Evolutionary conservation across 2,797 vertebrate species (phyloP).

Genomic region (Siniperca undulata): DNA sequence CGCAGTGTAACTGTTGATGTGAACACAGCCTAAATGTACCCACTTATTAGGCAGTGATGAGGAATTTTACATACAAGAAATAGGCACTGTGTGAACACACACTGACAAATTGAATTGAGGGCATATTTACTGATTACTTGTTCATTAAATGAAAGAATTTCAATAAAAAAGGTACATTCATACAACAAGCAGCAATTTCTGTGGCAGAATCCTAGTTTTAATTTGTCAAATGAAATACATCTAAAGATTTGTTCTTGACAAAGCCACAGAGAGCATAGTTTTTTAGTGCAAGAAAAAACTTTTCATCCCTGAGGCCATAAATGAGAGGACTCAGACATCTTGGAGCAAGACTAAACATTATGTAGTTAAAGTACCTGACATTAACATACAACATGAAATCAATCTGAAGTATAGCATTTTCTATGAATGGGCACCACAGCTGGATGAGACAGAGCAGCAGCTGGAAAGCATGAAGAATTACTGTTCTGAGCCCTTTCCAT

Average conservation of each 20-base stretch:
- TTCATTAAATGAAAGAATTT: too few species aligned
- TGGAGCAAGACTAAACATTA: conserved; percentile 67
- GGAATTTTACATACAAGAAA: too few species aligned
- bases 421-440: conserved; percentile 65
- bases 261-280: too few species aligned
- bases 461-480: conserved; percentile 70
- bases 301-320: conserved; percentile 76
- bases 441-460: conserved; percentile 69
- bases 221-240: too few species aligned
- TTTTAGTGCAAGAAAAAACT: conserved; percentile 60
- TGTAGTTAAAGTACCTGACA: conserved; percentile 67
- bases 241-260: too few species aligned
- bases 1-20: too few species aligned
- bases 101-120: background rate
- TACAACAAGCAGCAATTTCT: too few species aligned
- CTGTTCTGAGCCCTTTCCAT: conserved; percentile 63
- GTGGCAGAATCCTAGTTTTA: background rate
- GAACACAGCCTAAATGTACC: too few species aligned
- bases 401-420: conserved; percentile 41
- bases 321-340: conserved; percentile 79
- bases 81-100: too few species aligned
- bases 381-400: conserved; percentile 11
- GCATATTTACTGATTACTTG: background rate
- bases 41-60: too few species aligned
- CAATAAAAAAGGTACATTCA: too few species aligned